Conservation (phyloP, 2,797 vertebrate genomes). For the Sebastes glaucus region DNA sequence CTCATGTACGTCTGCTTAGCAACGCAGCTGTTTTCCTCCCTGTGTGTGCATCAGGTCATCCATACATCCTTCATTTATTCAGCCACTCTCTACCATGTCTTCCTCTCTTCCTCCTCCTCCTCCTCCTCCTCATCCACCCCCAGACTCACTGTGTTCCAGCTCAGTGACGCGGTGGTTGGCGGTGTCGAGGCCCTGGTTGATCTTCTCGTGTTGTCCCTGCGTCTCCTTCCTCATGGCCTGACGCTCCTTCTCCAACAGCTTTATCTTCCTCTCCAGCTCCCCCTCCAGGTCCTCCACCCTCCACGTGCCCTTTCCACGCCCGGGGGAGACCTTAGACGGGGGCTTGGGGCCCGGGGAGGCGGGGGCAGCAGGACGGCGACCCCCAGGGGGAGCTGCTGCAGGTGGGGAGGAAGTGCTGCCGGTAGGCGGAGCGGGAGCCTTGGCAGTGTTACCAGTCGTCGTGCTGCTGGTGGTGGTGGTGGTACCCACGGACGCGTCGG, state of each 20-base stretch:
- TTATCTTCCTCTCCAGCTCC: constrained; percentile 83
- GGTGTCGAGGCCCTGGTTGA: constrained; percentile 78
- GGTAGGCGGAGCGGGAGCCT: constrained; percentile 33
- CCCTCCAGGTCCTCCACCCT: constrained; percentile 83
- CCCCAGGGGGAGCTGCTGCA: constrained; percentile 20
- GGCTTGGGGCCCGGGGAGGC: constrained; percentile 45
- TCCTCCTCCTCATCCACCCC: neutral
- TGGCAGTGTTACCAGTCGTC: constrained; percentile 14
- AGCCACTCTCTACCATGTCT: neutral
- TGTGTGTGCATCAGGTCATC: neutral
- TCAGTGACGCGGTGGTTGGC: constrained; percentile 77
- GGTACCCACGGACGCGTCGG: constrained; percentile 56
- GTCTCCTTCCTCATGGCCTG: constrained; percentile 82
- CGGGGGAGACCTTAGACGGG: constrained; percentile 44
- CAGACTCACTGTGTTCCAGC: constrained; percentile 81
- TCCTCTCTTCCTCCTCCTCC: neutral
- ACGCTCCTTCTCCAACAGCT: constrained; percentile 82
- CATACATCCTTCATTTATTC: neutral
- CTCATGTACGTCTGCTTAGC: no score
- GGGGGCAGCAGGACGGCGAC: constrained; percentile 50
- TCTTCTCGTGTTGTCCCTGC: constrained; percentile 79
- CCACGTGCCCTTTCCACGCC: constrained; percentile 73
- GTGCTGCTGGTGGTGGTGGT: neutral
- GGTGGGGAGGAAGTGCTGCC: constrained; percentile 35
- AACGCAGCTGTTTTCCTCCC: neutral